phyloP scores from a whole-genome alignment of 2,888 invertebrate genomes.

The Andrena bicolor region DNA sequence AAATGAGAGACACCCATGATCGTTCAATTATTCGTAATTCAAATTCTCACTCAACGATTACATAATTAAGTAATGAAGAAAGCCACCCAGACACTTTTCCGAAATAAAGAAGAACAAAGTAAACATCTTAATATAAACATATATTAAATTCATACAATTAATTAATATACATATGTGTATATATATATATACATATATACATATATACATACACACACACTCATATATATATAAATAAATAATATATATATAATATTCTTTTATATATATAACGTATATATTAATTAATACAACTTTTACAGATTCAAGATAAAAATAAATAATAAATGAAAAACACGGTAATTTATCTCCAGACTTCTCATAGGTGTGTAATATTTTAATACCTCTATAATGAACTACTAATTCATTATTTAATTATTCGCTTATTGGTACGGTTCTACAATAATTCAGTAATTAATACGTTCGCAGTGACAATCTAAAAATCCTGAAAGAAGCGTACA shows the following conservation, averaged over 20 bases:
- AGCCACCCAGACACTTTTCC: conserved; percentile 52
- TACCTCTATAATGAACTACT: conserved; percentile 54
- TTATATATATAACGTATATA: conserved; percentile 55
- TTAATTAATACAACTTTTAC: conserved; percentile 57
- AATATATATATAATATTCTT: conserved; percentile 10
- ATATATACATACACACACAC: conserved; percentile 31
- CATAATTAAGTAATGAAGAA: conserved; percentile 56
- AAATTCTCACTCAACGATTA: conserved; percentile 57
- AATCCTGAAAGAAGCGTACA: conserved; percentile 54
- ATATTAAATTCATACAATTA: conserved; percentile 64
- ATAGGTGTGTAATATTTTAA: conserved; percentile 39
- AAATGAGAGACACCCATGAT: conserved; percentile 53
- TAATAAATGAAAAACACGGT: conserved; percentile 51
- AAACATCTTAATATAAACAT: conserved; percentile 60
- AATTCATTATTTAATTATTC: conserved; percentile 49
- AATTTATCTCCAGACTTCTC: conserved; percentile 50
- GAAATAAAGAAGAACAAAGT: conserved; percentile 53
- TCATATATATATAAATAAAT: conserved; percentile 21
- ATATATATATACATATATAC: conserved; percentile 34
- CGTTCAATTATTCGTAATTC: conserved; percentile 47
- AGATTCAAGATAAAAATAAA: conserved; percentile 58
- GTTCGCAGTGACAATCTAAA: conserved; percentile 49
- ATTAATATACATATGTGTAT: conserved; percentile 58
- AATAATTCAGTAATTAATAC: conserved; percentile 51
- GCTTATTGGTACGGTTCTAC: conserved; percentile 45